Evolutionary conservation across 2,113 vertebrate species (phyloP).

Genomic region (Pristiophorus japonicus): DNA sequence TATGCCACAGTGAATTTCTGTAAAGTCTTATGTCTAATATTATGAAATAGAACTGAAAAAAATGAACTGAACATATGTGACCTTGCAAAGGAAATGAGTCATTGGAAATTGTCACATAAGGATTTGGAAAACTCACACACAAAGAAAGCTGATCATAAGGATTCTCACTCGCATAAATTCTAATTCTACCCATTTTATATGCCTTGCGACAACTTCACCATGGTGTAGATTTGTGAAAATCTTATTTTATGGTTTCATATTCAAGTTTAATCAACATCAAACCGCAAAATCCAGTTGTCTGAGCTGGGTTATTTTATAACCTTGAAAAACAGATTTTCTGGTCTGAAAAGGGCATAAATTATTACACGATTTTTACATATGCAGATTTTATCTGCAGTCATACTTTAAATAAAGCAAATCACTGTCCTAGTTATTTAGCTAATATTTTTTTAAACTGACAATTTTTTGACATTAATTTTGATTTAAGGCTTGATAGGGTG

Average conservation of each 20-base stretch:
- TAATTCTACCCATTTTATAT: neutral
- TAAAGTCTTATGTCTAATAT: neutral
- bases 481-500: neutral
- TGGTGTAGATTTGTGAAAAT: neutral
- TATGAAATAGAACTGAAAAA: neutral
- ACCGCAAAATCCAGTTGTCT: neutral
- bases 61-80: conserved; percentile 23
- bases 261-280: neutral
- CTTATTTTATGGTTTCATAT: too few species aligned
- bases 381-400: neutral
- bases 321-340: neutral
- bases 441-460: neutral
- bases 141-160: neutral
- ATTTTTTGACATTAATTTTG: neutral
- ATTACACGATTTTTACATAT: neutral
- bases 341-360: neutral
- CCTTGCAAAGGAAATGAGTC: conserved; percentile 26
- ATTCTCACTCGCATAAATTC: neutral
- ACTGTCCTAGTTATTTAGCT: neutral
- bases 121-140: neutral
- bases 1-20: neutral
- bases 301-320: neutral
- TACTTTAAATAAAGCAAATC: neutral
- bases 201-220: neutral
- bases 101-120: conserved; percentile 26